phyloP scores from a whole-genome alignment of 2,113 vertebrate genomes.

The Chaetops frenatus region DNA sequence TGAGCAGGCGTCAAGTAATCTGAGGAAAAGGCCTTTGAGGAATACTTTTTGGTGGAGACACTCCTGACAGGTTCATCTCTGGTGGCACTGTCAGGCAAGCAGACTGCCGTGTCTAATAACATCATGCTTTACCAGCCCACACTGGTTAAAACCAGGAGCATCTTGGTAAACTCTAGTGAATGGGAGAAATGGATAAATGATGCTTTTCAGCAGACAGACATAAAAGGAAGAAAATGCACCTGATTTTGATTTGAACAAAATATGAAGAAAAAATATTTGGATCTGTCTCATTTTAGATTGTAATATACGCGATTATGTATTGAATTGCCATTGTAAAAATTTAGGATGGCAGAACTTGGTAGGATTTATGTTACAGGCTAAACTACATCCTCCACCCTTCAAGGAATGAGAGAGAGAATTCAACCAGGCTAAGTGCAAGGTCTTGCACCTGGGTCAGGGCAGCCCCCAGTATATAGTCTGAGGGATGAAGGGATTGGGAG shows the following conservation, averaged over 20 bases:
- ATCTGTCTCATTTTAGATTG: background rate
- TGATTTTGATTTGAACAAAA: background rate
- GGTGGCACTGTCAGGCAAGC: background rate
- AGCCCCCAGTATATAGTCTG: background rate
- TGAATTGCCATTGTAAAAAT: background rate
- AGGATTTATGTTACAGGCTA: background rate
- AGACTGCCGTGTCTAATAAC: background rate
- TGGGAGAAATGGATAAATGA: background rate
- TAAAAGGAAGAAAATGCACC: background rate
- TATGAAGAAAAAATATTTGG: background rate
- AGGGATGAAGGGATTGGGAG: background rate
- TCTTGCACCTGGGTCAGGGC: rapidly evolving
- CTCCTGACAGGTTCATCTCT: slow-evolving; percentile 2
- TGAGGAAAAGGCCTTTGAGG: background rate
- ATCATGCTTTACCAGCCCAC: background rate
- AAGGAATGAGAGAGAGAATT: background rate
- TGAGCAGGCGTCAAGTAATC: slow-evolving; percentile 8
- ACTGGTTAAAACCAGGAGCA: background rate
- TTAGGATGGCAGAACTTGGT: background rate
- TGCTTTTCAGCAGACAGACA: background rate
- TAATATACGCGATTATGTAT: background rate
- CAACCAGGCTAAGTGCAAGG: background rate
- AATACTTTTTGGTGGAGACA: background rate
- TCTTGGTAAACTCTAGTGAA: background rate
- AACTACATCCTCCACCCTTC: background rate